These are phyloP conservation scores for Eumerus sabulonum DNA, from an alignment of 2,888 invertebrate genomes.

Conservation along the genomic window DNA sequence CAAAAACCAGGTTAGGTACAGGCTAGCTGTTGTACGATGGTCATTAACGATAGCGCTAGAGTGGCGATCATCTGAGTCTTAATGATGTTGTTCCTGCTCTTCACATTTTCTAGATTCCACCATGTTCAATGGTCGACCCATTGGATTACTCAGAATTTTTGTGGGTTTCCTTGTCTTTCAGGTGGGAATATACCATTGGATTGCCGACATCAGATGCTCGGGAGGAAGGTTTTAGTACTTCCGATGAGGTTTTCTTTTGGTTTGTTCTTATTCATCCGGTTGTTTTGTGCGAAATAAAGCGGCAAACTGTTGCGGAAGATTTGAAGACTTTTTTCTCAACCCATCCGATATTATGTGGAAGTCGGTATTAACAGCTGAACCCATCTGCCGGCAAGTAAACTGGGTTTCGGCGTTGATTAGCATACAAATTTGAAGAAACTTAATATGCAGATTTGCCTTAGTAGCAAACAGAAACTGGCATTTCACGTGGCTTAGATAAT, in stretches of 20 bases:
- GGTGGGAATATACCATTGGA: constrained; percentile 18
- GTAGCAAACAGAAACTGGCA: too few relatives aligned
- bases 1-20: constrained; percentile 4
- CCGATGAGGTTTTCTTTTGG: neutral
- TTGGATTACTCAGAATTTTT: constrained; percentile 40
- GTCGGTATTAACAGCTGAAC: too few relatives aligned
- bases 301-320: too few relatives aligned
- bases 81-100: constrained; percentile 39
- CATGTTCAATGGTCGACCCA: constrained; percentile 17
- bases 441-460: too few relatives aligned
- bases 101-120: neutral
- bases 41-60: constrained; percentile 41
- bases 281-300: too few relatives aligned
- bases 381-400: too few relatives aligned
- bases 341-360: too few relatives aligned
- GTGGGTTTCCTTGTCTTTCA: constrained; percentile 7
- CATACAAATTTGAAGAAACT: too few relatives aligned
- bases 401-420: too few relatives aligned
- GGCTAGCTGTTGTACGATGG: constrained; percentile 19
- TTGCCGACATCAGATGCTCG: neutral
- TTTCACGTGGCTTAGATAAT: too few relatives aligned
- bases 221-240: neutral
- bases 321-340: too few relatives aligned
- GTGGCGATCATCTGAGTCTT: constrained; percentile 43
- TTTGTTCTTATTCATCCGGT: too few relatives aligned